Conservation (phyloP, 1,140 invertebrate species). For the Augochlora pura region DNA sequence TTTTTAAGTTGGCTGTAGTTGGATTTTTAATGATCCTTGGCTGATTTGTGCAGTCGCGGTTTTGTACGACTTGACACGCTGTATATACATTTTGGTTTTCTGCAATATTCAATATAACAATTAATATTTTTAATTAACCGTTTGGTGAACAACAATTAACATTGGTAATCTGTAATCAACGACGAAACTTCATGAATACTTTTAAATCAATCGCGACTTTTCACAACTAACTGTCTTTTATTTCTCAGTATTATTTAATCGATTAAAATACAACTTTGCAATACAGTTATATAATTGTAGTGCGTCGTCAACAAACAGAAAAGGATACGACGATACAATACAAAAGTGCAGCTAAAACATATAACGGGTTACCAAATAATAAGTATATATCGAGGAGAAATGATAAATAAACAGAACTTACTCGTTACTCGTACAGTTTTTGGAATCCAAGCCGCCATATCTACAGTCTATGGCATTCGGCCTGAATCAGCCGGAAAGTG, state of each 20-base stretch:
- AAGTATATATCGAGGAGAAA: neutral
- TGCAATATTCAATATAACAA: conserved; percentile 46
- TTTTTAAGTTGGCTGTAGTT: conserved; percentile 85
- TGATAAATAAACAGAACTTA: conserved; percentile 43
- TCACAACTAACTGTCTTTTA: too few relatives aligned
- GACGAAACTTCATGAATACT: too few relatives aligned
- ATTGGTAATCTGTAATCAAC: neutral
- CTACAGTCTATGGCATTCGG: neutral
- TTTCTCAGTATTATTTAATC: too few relatives aligned
- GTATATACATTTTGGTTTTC: conserved; percentile 63
- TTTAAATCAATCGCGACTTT: too few relatives aligned
- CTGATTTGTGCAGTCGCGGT: conserved; percentile 70
- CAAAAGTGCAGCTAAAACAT: neutral
- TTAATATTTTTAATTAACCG: conserved; percentile 40
- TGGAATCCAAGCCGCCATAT: conserved; percentile 64
- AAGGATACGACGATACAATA: too few relatives aligned
- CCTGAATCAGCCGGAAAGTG: too few relatives aligned
- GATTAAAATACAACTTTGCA: too few relatives aligned
- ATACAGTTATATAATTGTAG: too few relatives aligned
- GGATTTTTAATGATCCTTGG: conserved; percentile 77
- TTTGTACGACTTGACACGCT: conserved; percentile 57
- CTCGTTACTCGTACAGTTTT: conserved; percentile 53
- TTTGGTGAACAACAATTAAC: too few relatives aligned
- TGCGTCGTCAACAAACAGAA: too few relatives aligned
- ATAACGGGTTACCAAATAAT: neutral